phyloP scores from a whole-genome alignment of 2,888 invertebrate genomes.

The Erebia aethiops region DNA sequence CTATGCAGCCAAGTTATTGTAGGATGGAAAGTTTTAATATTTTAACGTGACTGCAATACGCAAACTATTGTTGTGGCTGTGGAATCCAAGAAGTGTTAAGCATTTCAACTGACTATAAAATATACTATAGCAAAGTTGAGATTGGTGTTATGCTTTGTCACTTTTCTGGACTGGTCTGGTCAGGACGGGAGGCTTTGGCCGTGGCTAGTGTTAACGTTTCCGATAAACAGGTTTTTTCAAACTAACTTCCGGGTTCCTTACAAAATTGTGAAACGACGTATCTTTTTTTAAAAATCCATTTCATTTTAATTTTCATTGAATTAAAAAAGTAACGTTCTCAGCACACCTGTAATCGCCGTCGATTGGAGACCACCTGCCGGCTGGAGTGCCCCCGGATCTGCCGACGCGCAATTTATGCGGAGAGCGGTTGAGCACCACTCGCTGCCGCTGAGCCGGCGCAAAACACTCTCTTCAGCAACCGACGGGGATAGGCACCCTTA shows the following conservation, averaged over 20 bases:
- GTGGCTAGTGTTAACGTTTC: no score
- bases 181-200: no score
- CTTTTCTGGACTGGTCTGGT: no score
- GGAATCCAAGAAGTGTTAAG: background rate
- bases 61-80: background rate
- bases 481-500: background rate
- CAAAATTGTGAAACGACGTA: no score
- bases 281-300: no score
- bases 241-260: no score
- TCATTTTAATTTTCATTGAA: background rate
- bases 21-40: slow-evolving; percentile 22
- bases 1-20: slow-evolving; percentile 26
- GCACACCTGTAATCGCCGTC: slow-evolving; percentile 46
- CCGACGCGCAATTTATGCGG: slow-evolving; percentile 52
- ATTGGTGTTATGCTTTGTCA: no score
- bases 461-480: slow-evolving; percentile 38
- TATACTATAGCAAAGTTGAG: background rate
- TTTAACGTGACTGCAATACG: slow-evolving; percentile 18
- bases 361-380: slow-evolving; percentile 39
- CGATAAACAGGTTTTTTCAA: no score
- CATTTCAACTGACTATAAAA: background rate
- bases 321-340: background rate
- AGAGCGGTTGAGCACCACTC: slow-evolving; percentile 43
- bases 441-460: slow-evolving; percentile 38
- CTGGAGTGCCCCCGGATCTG: slow-evolving; percentile 57